Base-by-base conservation (phyloP, 2,888 invertebrate genomes). In the Drosophila leonis region DNA sequence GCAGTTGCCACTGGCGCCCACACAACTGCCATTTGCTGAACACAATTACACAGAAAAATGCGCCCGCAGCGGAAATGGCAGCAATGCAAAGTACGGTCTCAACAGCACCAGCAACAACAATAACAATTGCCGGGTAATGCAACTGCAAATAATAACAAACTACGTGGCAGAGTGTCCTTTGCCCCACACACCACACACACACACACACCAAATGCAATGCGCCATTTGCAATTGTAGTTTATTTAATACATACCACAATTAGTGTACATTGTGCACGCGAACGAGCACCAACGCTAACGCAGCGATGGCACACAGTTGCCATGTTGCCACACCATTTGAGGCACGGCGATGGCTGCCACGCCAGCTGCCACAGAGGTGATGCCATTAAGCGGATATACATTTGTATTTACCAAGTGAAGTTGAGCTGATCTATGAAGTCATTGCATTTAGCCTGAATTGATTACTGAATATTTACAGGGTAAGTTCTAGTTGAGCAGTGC, bases 171-270 rank as follows among this genome's bases (percentile, higher is more conserved):
- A 68, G 29, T 49, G 59, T 65, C 68, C 60, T 51, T 55, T 73
- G 65, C 52, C 52, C 29, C 41, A 15, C 41, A 55, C 55, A 24
- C 24, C 24, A 24, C 24, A 24, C 24, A 24, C 24, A 24, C 4
- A 24, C 24, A 24, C 24, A 24, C 2, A 4, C 2, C 31, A 67
- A 72, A 71, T 82, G 82, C 75, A 87, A 84, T 88, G 88, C 88
- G 88, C 86, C 84, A 84, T 84, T 84, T 83, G 87, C 84, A 84
- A 84, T 88, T 87, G 85, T 87, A 84, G 88, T 81, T 86, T 89
- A 86, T 86, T 86, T 89, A 81, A 87, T 75, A 78, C 78, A 86
- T 82, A 73, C 88, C 88, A 81, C 90, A 86, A 89, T 86, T 86
- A 86, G 89, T 85, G 78, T 77, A 51, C 74, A 82, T 79, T 79